Evolutionary conservation across 2,797 vertebrate species (phyloP).

Genomic region (Potorous gilbertii): DNA sequence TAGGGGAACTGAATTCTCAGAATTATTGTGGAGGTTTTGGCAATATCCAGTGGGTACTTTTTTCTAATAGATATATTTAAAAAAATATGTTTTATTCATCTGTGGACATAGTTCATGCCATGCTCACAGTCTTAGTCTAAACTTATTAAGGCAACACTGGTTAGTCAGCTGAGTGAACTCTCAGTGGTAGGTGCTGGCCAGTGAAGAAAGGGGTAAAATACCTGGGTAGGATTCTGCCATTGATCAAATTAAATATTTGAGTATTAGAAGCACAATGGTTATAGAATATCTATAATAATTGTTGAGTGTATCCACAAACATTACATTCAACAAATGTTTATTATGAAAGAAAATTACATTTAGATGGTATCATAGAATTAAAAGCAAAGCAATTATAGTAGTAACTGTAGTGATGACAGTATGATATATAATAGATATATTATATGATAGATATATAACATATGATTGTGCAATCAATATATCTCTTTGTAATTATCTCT

Average conservation of each 20-base stretch:
- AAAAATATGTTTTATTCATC: background rate
- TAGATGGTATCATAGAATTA: background rate
- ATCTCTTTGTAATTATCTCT: too few relatives aligned
- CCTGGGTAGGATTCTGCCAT: background rate
- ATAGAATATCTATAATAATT: background rate
- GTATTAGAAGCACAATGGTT: background rate
- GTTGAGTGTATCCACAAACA: background rate
- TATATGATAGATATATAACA: too few relatives aligned
- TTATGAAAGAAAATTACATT: background rate
- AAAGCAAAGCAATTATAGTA: background rate
- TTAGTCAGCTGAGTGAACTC: background rate
- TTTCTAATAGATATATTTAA: background rate
- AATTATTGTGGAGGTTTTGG: background rate
- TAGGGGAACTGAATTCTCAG: background rate
- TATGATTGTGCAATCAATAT: too few relatives aligned
- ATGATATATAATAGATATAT: too few relatives aligned
- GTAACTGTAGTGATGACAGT: too few relatives aligned
- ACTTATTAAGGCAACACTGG: background rate
- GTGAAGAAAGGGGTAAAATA: background rate
- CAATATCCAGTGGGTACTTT: background rate
- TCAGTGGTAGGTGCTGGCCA: background rate
- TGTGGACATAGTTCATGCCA: background rate
- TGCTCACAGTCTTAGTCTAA: background rate
- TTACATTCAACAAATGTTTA: background rate
- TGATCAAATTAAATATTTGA: background rate